Conservation (phyloP, 2,888 invertebrate genomes). For the Congeria kusceri region DNA sequence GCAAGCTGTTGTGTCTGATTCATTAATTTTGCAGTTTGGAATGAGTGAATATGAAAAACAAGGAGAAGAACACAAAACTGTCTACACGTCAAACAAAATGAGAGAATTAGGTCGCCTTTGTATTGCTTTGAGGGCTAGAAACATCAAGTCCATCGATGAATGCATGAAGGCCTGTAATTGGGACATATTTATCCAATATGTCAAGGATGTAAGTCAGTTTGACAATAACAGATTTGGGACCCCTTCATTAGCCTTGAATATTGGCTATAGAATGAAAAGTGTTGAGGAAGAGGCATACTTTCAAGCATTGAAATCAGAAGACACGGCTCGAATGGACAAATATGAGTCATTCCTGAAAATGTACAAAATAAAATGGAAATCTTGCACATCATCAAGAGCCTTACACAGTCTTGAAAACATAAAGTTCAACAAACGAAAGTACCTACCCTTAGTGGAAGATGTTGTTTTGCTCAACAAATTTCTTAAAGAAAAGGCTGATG, state of each 20-base stretch:
- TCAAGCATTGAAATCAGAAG: conserved; percentile 6
- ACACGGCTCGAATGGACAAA: conserved; percentile 1
- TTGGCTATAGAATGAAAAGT: conserved; percentile 83
- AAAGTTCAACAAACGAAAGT: conserved; percentile 24
- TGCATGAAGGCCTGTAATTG: conserved; percentile 27
- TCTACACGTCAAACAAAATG: conserved; percentile 38
- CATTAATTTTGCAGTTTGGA: conserved; percentile 29
- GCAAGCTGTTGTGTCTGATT: conserved; percentile 18
- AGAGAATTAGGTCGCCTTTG: conserved; percentile 42
- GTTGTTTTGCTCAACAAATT: conserved; percentile 15
- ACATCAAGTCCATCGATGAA: conserved; percentile 21
- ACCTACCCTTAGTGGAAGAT: conserved; percentile 31
- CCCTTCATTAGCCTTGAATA: conserved; percentile 42
- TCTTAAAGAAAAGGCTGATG: conserved; percentile 10
- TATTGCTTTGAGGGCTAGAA: conserved; percentile 14
- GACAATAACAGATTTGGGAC: conserved; percentile 29
- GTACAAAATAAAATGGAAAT: conserved; percentile 22
- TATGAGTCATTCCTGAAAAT: conserved; percentile 19
- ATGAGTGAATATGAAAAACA: conserved; percentile 32
- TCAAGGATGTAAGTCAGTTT: conserved; percentile 32
- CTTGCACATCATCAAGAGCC: conserved; percentile 14
- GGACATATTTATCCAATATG: conserved; percentile 33
- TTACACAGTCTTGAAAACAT: background rate
- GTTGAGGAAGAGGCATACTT: conserved; percentile 28
- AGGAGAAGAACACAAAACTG: conserved; percentile 23